Evolutionary conservation across 2,888 invertebrate genomes (phyloP).

Genomic region (Clivina fossor): DNA sequence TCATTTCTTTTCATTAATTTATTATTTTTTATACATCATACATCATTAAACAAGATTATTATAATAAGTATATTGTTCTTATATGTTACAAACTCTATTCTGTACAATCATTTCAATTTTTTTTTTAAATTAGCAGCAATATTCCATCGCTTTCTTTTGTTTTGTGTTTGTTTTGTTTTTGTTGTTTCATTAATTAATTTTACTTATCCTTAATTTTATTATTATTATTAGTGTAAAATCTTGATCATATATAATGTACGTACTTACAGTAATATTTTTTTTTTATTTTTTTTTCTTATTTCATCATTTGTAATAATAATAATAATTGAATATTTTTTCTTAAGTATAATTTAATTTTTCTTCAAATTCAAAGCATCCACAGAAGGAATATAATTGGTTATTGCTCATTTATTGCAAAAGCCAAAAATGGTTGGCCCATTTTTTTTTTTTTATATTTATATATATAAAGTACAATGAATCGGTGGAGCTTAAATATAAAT

Average conservation of each 20-base stretch:
- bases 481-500: slow-evolving; percentile 27
- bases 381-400: slow-evolving; percentile 59
- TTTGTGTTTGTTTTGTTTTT: no score
- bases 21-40: slow-evolving; percentile 21
- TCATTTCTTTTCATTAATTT: no score
- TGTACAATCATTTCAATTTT: slow-evolving; percentile 56
- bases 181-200: no score
- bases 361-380: slow-evolving; percentile 58
- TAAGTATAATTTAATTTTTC: no score
- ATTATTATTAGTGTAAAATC: slow-evolving; percentile 54
- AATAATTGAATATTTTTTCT: slow-evolving; percentile 51
- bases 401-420: slow-evolving; percentile 60
- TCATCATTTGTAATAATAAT: slow-evolving; percentile 46
- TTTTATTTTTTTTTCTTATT: slow-evolving; percentile 12
- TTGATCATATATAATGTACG: slow-evolving; percentile 54
- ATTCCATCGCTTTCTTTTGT: slow-evolving; percentile 53
- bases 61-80: slow-evolving; percentile 34
- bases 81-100: slow-evolving; percentile 56
- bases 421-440: slow-evolving; percentile 44
- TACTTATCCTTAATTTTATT: no score
- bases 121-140: slow-evolving; percentile 48
- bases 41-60: slow-evolving; percentile 51
- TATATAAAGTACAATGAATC: slow-evolving; percentile 30
- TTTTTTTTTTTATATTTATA: no score
- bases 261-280: slow-evolving; percentile 54